phyloP scores from a whole-genome alignment of 2,888 invertebrate genomes.

The Cheilosia grossa region DNA sequence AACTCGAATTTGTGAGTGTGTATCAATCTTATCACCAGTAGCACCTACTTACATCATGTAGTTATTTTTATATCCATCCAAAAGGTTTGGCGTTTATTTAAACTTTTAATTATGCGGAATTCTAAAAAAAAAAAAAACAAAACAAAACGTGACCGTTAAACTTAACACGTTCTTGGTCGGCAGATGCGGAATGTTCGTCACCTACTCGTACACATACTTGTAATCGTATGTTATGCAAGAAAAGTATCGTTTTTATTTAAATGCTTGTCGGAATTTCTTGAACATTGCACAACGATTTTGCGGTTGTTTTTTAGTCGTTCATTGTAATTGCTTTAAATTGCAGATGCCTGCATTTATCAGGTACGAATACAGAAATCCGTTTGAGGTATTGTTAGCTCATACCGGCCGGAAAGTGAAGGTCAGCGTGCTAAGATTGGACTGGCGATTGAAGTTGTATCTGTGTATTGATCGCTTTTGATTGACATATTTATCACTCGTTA shows the following conservation, averaged over 20 bases:
- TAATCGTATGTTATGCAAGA: not conserved
- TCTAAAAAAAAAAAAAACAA: not conserved
- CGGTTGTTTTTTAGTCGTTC: not conserved
- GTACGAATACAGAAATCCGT: not conserved
- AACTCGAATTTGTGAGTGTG: not conserved
- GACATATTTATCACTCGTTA: too few species aligned
- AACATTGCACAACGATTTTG: not conserved
- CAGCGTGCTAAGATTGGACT: too few species aligned
- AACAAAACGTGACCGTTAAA: not conserved
- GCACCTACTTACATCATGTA: not conserved
- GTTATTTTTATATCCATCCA: not conserved
- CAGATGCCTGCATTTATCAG: not conserved
- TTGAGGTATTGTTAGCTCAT: not conserved
- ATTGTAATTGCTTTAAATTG: not conserved
- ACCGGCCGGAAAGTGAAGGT: too few species aligned
- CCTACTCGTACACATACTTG: not conserved
- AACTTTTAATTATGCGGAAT: not conserved
- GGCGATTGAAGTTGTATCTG: too few species aligned
- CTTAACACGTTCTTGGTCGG: conserved; percentile 4
- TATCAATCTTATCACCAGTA: not conserved
- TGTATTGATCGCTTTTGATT: too few species aligned
- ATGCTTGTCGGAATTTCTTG: conserved; percentile 4
- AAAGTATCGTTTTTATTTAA: not conserved
- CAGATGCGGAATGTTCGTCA: conserved; percentile 1
- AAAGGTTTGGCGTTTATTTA: not conserved